phyloP scores from a whole-genome alignment of 2,113 vertebrate genomes.

The Baryphthengus martii region DNA sequence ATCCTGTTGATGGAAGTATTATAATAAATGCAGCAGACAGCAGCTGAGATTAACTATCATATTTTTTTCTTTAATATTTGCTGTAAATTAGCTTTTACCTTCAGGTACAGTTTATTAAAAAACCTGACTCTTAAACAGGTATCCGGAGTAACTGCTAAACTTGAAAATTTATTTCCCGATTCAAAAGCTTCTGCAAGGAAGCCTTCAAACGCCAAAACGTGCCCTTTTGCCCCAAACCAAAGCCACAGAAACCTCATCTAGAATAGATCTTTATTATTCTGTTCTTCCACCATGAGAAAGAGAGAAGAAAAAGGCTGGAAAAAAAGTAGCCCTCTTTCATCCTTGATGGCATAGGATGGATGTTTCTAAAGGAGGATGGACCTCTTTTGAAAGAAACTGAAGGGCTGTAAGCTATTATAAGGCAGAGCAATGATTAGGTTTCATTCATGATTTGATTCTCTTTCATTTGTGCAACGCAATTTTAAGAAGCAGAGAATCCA shows the following conservation, averaged over 20 bases:
- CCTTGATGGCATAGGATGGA: neutral
- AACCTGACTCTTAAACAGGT: neutral
- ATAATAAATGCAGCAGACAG: neutral
- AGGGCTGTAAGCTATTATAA: neutral
- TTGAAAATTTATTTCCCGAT: neutral
- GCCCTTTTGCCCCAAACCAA: neutral
- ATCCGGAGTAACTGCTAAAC: neutral
- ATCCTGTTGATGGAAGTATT: neutral
- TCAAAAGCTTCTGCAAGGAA: neutral
- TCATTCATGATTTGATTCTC: neutral
- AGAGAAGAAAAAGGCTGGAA: neutral
- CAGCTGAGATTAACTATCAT: neutral
- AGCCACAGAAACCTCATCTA: neutral
- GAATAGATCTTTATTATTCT: neutral
- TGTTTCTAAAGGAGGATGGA: neutral
- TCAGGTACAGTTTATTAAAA: neutral
- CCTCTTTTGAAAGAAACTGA: neutral
- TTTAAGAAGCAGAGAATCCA: neutral
- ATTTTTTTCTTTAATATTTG: neutral
- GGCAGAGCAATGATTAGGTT: neutral
- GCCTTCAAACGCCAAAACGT: neutral
- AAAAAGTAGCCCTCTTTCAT: neutral
- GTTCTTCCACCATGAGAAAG: neutral
- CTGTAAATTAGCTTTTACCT: neutral
- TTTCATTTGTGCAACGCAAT: neutral